Evolutionary conservation across 2,113 vertebrate genomes (phyloP).

Genomic region (Neomonachus schauinslandi): DNA sequence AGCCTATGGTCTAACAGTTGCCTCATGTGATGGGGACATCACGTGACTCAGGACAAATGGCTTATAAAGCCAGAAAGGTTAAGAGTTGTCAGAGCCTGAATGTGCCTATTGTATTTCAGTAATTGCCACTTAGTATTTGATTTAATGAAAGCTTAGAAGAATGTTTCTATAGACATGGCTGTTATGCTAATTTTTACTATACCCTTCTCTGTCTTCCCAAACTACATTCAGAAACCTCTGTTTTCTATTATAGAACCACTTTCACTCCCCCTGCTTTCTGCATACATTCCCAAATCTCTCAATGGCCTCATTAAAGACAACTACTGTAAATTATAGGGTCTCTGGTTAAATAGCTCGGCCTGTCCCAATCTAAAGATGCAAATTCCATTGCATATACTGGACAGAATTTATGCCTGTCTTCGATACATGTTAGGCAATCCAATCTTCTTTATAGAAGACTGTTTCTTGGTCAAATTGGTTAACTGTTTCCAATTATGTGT

Average conservation of each 20-base stretch:
- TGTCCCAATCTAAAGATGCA: conserved; percentile 55
- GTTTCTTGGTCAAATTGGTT: conserved; percentile 39
- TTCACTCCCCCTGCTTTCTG: conserved; percentile 57
- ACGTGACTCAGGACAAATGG: conserved; percentile 79
- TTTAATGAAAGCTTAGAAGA: conserved; percentile 83
- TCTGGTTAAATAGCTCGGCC: conserved; percentile 66
- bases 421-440: neutral
- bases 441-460: conserved; percentile 44
- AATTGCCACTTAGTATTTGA: conserved; percentile 84
- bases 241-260: conserved; percentile 54
- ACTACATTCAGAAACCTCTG: conserved; percentile 71
- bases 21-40: conserved; percentile 78
- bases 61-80: conserved; percentile 80
- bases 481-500: conserved; percentile 15
- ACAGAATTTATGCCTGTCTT: conserved; percentile 59
- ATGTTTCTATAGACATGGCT: conserved; percentile 81
- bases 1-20: conserved; percentile 64
- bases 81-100: conserved; percentile 85
- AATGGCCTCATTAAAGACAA: conserved; percentile 72
- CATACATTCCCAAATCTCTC: conserved; percentile 56
- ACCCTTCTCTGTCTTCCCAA: conserved; percentile 79
- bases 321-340: conserved; percentile 66
- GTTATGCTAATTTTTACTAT: conserved; percentile 79
- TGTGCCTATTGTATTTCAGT: conserved; percentile 83
- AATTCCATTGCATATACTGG: neutral